These are phyloP conservation scores for Gortyna flavago DNA, from an alignment of 2,888 invertebrate species.

Conservation along the genomic window DNA sequence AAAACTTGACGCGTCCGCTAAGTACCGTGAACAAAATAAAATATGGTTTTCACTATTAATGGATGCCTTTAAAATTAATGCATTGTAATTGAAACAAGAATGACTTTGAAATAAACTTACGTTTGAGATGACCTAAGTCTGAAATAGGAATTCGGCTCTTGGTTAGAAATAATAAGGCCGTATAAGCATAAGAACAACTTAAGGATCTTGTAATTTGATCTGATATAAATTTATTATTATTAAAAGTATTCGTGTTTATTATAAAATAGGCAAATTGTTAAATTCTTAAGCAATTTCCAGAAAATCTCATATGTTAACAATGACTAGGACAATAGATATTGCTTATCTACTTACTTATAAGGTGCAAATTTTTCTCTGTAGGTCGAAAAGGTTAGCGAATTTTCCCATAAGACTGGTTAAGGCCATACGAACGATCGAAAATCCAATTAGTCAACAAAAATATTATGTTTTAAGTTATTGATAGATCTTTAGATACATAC, in stretches of 20 bases:
- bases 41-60: constrained; percentile 63
- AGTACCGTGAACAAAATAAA: constrained; percentile 66
- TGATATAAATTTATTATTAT: no score
- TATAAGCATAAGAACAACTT: not conserved
- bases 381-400: not conserved
- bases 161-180: constrained; percentile 1
- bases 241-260: not conserved
- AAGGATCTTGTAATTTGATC: no score
- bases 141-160: not conserved
- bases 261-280: not conserved
- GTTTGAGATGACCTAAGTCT: constrained; percentile 11
- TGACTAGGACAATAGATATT: not conserved
- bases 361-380: not conserved
- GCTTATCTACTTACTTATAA: not conserved
- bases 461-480: not conserved
- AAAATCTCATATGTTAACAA: not conserved
- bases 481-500: not conserved
- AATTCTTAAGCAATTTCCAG: not conserved
- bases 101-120: constrained; percentile 30
- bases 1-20: constrained; percentile 72
- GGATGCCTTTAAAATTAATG: constrained; percentile 54
- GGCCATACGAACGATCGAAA: not conserved
- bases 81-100: constrained; percentile 47
- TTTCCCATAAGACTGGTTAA: not conserved
- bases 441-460: not conserved